These are phyloP conservation scores for Flabesymbios commensalis DNA, from an alignment of 2,888 invertebrate genomes.

Conservation along the genomic window DNA sequence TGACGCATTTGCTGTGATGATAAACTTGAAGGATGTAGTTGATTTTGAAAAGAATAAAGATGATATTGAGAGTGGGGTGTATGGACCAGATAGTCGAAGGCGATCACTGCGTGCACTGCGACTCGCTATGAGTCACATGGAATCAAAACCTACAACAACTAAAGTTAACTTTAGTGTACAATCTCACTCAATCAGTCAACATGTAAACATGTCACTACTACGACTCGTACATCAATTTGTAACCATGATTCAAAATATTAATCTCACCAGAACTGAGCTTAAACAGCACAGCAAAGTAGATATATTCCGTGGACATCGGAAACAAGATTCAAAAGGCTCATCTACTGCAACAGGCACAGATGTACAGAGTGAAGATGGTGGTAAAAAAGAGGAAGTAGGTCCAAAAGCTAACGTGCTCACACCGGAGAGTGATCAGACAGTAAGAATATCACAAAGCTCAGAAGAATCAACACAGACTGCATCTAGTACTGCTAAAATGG, in stretches of 20 bases:
- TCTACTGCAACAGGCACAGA: constrained; percentile 21
- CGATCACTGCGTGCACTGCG: constrained; percentile 31
- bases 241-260: constrained; percentile 96
- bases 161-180: constrained; percentile 87
- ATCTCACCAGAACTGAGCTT: constrained; percentile 90
- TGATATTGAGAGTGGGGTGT: background rate
- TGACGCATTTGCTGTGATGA: constrained; percentile 85
- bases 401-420: background rate
- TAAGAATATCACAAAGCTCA: background rate
- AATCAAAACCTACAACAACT: constrained; percentile 73
- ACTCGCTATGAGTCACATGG: constrained; percentile 58
- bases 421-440: background rate
- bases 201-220: constrained; percentile 94
- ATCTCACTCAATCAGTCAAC: constrained; percentile 85
- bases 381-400: background rate
- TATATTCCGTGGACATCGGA: constrained; percentile 11
- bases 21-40: constrained; percentile 86
- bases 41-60: constrained; percentile 69
- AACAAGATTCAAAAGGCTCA: constrained; percentile 21
- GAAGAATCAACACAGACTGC: background rate
- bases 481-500: background rate
- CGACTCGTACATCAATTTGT: constrained; percentile 92
- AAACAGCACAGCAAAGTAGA: constrained; percentile 3
- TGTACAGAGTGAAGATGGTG: constrained; percentile 1
- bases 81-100: background rate